These are phyloP conservation scores for Asbolus verrucosus DNA, from an alignment of 1,140 invertebrate genomes.

Conservation along the genomic window DNA sequence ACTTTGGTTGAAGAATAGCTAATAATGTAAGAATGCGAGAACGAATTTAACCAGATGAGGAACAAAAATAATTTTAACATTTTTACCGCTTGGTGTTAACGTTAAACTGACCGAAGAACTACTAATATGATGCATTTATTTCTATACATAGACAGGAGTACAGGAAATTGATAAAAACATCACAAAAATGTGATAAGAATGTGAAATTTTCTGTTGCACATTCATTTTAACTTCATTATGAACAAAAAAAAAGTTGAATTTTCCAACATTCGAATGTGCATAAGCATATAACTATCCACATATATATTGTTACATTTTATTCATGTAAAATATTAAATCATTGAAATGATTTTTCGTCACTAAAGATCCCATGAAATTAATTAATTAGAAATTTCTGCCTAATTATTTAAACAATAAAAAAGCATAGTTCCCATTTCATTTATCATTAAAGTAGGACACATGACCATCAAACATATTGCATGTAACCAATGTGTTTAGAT, in stretches of 20 bases:
- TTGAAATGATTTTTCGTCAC: too few species aligned
- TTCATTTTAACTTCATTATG: neutral
- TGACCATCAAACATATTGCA: neutral
- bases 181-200: neutral
- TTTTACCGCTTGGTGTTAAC: neutral
- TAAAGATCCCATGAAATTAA: neutral
- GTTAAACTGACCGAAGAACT: neutral
- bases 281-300: too few species aligned
- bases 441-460: slow-evolving; percentile 29
- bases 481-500: slow-evolving; percentile 15
- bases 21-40: neutral
- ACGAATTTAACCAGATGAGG: neutral
- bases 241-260: too few species aligned
- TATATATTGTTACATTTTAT: too few species aligned
- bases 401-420: slow-evolving; percentile 36
- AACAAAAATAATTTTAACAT: slow-evolving; percentile 1
- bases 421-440: slow-evolving; percentile 26
- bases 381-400: slow-evolving; percentile 22
- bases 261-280: too few species aligned
- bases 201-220: neutral
- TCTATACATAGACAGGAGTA: neutral
- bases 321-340: too few species aligned
- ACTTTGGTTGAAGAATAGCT: slow-evolving; percentile 6
- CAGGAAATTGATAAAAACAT: slow-evolving; percentile 29
- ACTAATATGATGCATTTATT: neutral